Conservation (phyloP, 2,797 vertebrate genomes). For the Taenioides sp. region DNA sequence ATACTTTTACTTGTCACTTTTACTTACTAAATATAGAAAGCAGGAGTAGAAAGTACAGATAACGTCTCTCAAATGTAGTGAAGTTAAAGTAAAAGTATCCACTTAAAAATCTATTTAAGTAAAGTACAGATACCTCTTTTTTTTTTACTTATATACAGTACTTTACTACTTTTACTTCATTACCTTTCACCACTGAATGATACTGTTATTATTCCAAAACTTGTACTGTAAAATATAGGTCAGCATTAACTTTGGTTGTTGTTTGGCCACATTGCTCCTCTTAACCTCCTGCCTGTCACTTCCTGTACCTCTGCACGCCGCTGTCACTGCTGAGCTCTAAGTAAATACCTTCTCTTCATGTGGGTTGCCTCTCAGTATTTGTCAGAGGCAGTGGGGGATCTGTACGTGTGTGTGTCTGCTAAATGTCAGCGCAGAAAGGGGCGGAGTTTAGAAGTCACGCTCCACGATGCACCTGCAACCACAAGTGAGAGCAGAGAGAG, state of each 20-base stretch:
- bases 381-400: constrained; percentile 72
- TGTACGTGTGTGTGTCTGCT: constrained; percentile 69
- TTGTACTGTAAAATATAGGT: constrained; percentile 25
- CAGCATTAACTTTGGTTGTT: constrained; percentile 58
- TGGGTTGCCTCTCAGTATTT: constrained; percentile 69
- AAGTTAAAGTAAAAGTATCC: too few species aligned
- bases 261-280: constrained; percentile 46
- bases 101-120: too few species aligned
- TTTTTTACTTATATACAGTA: too few species aligned
- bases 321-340: constrained; percentile 63
- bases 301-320: constrained; percentile 46
- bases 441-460: constrained; percentile 63
- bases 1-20: too few species aligned
- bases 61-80: too few species aligned
- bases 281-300: constrained; percentile 33
- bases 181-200: too few species aligned
- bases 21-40: too few species aligned
- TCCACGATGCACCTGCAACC: constrained; percentile 69
- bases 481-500: constrained; percentile 60
- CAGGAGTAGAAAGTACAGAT: too few species aligned
- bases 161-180: too few species aligned
- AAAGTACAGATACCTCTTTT: too few species aligned
- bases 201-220: not conserved
- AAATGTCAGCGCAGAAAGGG: constrained; percentile 73
- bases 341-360: constrained; percentile 74